A percentile compares a stretch with the other conserved stretches of the same genome.
Evolutionary conservation across 1,140 invertebrate species (phyloP).

Genomic region (Pomacea maculata): DNA sequence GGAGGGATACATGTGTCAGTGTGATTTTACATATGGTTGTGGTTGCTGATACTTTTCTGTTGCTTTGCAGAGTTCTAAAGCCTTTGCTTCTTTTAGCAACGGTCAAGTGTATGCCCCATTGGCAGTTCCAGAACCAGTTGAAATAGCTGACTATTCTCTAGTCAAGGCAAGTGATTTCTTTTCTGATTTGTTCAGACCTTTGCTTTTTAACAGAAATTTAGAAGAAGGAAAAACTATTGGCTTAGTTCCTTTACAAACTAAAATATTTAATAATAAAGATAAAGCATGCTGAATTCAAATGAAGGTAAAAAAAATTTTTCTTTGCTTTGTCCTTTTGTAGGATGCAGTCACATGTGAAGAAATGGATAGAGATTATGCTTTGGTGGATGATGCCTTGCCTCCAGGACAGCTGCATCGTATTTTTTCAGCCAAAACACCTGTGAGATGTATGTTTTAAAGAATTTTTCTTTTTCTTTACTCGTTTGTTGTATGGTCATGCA

Average conservation of each 20-base stretch:
- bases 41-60: not conserved
- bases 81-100: not conserved
- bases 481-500: no score
- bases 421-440: slow-evolving; percentile 43
- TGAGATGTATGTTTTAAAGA: not conserved
- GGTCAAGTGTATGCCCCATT: slow-evolving; percentile 77
- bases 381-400: slow-evolving; percentile 61
- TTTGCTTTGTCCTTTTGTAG: slow-evolving; percentile 30
- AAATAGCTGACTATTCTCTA: slow-evolving; percentile 70
- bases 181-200: not conserved
- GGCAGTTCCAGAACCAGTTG: slow-evolving; percentile 82
- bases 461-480: no score
- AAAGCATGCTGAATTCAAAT: not conserved
- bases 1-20: not conserved
- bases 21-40: slow-evolving; percentile 7
- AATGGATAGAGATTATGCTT: slow-evolving; percentile 56
- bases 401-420: slow-evolving; percentile 58
- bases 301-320: not conserved
- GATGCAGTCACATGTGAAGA: slow-evolving; percentile 43
- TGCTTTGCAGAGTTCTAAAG: not conserved
- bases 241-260: no score
- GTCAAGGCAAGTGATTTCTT: slow-evolving; percentile 48
- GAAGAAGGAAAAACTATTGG: no score
- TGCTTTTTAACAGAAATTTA: not conserved
- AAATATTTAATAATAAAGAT: no score